Conservation (phyloP, 2,888 invertebrate genomes). For the Craniophora ligustri region DNA sequence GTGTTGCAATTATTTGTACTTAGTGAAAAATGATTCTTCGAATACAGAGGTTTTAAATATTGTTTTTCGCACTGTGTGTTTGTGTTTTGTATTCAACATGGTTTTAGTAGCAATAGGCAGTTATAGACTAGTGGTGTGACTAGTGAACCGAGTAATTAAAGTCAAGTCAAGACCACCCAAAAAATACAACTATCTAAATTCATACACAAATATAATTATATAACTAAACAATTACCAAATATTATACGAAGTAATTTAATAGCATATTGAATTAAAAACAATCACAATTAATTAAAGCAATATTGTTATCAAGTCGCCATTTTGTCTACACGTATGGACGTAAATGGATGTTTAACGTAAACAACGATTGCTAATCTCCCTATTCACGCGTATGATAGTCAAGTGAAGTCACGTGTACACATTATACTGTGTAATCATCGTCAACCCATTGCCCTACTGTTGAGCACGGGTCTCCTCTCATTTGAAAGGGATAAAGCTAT, state of each 20-base stretch:
- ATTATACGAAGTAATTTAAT: neutral
- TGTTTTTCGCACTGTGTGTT: neutral
- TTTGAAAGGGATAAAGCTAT: no score
- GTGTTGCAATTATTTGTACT: no score
- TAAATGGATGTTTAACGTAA: slow-evolving; percentile 5
- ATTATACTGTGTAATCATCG: neutral
- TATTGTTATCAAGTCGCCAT: slow-evolving; percentile 29
- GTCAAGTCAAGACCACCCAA: slow-evolving; percentile 13
- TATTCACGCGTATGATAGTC: slow-evolving; percentile 8
- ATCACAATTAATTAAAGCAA: slow-evolving; percentile 11
- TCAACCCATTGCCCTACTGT: no score
- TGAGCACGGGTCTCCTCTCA: no score
- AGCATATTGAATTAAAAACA: neutral
- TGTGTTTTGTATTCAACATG: no score
- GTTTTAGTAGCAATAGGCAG: no score
- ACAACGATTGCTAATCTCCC: slow-evolving; percentile 15
- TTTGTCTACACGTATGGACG: slow-evolving; percentile 22
- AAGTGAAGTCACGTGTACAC: slow-evolving; percentile 19
- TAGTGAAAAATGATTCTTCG: no score
- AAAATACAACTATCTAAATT: no score
- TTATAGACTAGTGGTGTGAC: no score
- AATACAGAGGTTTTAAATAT: no score
- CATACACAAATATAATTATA: no score
- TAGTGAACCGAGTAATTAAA: no score
- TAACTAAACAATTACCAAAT: slow-evolving; percentile 4